Conservation (phyloP, 2,888 invertebrate species). For the Papilio elwesi region DNA sequence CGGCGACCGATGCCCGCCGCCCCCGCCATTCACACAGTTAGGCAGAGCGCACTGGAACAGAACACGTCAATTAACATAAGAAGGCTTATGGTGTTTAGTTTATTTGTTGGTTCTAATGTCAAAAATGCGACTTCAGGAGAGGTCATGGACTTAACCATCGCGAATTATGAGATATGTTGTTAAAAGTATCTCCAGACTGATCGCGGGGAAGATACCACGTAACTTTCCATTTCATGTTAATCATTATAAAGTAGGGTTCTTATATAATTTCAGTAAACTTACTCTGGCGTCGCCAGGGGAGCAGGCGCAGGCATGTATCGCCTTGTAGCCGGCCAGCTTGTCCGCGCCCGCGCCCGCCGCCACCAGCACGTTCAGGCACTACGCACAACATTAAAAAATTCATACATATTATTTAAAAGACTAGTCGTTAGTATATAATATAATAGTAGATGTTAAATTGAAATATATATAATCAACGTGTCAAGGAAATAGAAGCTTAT, state of each 20-base stretch:
- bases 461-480: too few relatives aligned
- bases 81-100: not conserved
- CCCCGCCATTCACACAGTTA: conserved; percentile 79
- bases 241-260: too few relatives aligned
- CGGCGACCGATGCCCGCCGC: conserved; percentile 79
- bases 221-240: too few relatives aligned
- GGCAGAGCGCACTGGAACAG: conserved; percentile 81
- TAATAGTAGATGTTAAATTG: too few relatives aligned
- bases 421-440: too few relatives aligned
- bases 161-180: too few relatives aligned
- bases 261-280: conserved; percentile 50
- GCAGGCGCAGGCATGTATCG: conserved; percentile 78
- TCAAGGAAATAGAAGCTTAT: too few relatives aligned
- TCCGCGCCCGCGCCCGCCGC: conserved; percentile 85
- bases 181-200: too few relatives aligned
- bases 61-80: not conserved
- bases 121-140: not conserved
- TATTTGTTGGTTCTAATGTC: not conserved
- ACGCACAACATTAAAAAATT: conserved; percentile 44
- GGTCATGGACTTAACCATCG: too few relatives aligned
- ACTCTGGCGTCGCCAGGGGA: conserved; percentile 76
- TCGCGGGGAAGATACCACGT: too few relatives aligned
- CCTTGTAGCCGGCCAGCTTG: conserved; percentile 68
- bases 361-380: conserved; percentile 92
- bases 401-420: too few relatives aligned